Conservation (phyloP, 2,113 vertebrate species). For the Uria aalge region DNA sequence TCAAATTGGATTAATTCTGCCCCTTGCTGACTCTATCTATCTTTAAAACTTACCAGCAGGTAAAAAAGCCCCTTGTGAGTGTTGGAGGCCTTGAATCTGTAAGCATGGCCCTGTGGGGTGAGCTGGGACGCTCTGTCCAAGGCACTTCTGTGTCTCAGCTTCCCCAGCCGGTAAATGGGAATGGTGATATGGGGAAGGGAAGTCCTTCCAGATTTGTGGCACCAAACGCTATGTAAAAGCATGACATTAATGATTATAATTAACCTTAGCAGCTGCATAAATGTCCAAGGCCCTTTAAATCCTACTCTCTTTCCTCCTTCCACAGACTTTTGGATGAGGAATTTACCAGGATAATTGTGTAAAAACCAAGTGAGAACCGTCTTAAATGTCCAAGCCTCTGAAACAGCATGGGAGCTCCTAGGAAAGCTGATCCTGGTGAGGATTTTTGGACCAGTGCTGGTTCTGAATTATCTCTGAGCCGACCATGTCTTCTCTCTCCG, state of each 20-base stretch:
- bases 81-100: not conserved
- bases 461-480: slow-evolving; percentile 15
- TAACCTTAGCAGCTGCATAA: not conserved
- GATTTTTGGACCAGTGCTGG: slow-evolving; percentile 64
- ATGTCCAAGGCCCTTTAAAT: not conserved
- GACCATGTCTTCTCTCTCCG: not conserved
- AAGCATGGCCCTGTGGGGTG: not conserved
- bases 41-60: not conserved
- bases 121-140: not conserved
- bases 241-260: not conserved
- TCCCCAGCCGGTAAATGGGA: not conserved
- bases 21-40: not conserved
- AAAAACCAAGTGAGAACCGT: not conserved
- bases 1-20: not conserved
- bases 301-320: not conserved
- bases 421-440: not conserved
- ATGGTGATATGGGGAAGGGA: not conserved
- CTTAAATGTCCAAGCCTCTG: not conserved
- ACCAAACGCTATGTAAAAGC: not conserved
- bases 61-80: not conserved
- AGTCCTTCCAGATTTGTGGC: not conserved
- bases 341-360: not conserved
- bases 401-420: not conserved
- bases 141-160: not conserved
- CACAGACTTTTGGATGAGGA: not conserved